Evolutionary conservation across 2,797 vertebrate genomes (phyloP).

Genomic region (Cirrhinus molitorella): DNA sequence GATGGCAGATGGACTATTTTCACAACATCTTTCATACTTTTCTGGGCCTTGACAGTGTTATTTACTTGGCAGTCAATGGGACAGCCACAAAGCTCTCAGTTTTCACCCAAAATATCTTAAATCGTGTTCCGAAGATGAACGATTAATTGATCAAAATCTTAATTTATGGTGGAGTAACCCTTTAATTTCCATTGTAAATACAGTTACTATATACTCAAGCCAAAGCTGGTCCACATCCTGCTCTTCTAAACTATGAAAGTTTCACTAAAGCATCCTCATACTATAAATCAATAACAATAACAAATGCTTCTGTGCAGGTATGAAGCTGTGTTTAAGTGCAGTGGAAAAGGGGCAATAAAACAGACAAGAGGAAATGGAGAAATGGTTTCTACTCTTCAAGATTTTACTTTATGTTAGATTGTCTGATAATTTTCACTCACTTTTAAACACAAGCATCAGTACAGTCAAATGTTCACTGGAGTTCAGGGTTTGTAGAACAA

Average conservation of each 20-base stretch:
- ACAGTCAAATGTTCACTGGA: neutral
- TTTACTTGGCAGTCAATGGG: too few relatives aligned
- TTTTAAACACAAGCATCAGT: neutral
- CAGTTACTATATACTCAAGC: neutral
- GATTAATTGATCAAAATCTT: too few relatives aligned
- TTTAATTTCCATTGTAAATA: neutral
- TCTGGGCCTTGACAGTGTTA: too few relatives aligned
- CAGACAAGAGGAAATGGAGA: neutral
- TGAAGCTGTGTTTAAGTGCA: neutral
- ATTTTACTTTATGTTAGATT: neutral
- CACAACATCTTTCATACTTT: too few relatives aligned
- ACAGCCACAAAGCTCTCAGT: too few relatives aligned
- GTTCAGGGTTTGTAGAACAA: neutral
- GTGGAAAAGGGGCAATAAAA: neutral
- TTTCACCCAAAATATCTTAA: too few relatives aligned
- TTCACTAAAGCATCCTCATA: neutral
- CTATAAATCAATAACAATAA: neutral
- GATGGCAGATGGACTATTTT: too few relatives aligned
- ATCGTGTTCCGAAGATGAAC: too few relatives aligned
- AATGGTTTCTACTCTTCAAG: neutral
- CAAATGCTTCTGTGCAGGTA: slow-evolving; percentile 1
- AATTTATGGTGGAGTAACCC: too few relatives aligned
- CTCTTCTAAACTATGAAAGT: slow-evolving; percentile 4
- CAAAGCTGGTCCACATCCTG: neutral
- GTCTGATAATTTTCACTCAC: neutral